phyloP scores from a whole-genome alignment of 2,888 invertebrate genomes.

The Epirrita christyi region DNA sequence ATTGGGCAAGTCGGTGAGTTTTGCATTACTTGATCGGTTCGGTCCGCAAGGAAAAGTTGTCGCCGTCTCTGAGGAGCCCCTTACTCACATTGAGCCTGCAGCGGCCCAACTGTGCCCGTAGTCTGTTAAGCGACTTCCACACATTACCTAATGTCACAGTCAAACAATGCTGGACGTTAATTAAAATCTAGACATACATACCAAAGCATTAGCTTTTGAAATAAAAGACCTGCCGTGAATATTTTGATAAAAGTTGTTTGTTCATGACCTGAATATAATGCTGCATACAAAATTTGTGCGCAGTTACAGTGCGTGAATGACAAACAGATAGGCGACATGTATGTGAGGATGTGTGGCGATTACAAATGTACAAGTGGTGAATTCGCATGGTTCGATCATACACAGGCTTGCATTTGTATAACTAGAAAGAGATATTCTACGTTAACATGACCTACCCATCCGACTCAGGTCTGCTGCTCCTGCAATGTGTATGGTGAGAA shows the following conservation, averaged over 20 bases:
- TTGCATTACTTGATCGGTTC: no score
- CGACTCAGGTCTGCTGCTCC: no score
- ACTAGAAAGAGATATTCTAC: not conserved
- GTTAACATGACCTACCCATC: no score
- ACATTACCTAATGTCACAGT: no score
- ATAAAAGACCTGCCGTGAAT: conserved; percentile 52
- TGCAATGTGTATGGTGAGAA: no score
- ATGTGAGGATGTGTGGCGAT: conserved; percentile 37
- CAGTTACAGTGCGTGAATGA: conserved; percentile 57
- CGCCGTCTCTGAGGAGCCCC: no score
- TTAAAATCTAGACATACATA: conserved; percentile 29
- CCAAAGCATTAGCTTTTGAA: conserved; percentile 26
- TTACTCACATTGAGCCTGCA: no score
- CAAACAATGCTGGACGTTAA: conserved; percentile 13
- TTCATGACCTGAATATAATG: conserved; percentile 73
- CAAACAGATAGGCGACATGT: conserved; percentile 47
- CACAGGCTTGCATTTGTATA: conserved; percentile 11
- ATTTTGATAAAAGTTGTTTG: conserved; percentile 64
- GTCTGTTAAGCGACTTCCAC: no score
- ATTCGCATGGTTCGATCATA: conserved; percentile 13
- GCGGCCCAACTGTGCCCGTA: no score
- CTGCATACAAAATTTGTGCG: conserved; percentile 62
- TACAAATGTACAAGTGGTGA: conserved; percentile 34
- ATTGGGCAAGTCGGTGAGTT: no score
- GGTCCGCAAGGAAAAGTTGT: no score